These are phyloP conservation scores for Anoplolepis gracilipes DNA, from an alignment of 1,140 invertebrate species.

Conservation along the genomic window DNA sequence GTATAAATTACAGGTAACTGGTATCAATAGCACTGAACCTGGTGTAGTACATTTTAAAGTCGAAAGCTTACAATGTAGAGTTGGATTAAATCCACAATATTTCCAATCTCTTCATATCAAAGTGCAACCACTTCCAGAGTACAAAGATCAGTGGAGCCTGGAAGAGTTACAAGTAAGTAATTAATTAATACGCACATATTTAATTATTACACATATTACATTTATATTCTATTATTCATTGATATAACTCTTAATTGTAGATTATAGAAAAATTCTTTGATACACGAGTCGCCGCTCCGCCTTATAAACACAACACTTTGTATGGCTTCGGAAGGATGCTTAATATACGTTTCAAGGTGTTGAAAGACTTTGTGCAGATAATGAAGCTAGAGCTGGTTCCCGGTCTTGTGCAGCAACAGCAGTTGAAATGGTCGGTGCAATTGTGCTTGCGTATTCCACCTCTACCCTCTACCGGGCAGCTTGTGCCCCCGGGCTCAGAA, in stretches of 20 bases:
- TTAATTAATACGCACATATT: not conserved
- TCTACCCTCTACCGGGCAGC: constrained; percentile 93
- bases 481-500: constrained; percentile 94
- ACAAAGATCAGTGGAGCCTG: constrained; percentile 93
- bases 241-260: constrained; percentile 82
- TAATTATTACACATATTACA: not conserved
- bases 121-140: constrained; percentile 93
- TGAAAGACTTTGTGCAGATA: constrained; percentile 96
- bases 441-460: constrained; percentile 96
- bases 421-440: constrained; percentile 94
- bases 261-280: constrained; percentile 97
- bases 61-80: constrained; percentile 94
- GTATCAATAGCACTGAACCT: constrained; percentile 91
- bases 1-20: constrained; percentile 87
- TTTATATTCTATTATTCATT: too few relatives aligned
- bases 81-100: constrained; percentile 93
- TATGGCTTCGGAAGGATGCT: constrained; percentile 93
- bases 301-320: constrained; percentile 95
- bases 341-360: constrained; percentile 92
- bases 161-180: constrained; percentile 95
- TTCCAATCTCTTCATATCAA: constrained; percentile 96
- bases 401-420: constrained; percentile 88
- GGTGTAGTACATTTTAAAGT: constrained; percentile 96
- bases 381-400: constrained; percentile 93
- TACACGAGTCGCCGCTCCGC: constrained; percentile 92